Conservation (phyloP, 2,113 vertebrate species). For the Cyprinodon tularosa region DNA sequence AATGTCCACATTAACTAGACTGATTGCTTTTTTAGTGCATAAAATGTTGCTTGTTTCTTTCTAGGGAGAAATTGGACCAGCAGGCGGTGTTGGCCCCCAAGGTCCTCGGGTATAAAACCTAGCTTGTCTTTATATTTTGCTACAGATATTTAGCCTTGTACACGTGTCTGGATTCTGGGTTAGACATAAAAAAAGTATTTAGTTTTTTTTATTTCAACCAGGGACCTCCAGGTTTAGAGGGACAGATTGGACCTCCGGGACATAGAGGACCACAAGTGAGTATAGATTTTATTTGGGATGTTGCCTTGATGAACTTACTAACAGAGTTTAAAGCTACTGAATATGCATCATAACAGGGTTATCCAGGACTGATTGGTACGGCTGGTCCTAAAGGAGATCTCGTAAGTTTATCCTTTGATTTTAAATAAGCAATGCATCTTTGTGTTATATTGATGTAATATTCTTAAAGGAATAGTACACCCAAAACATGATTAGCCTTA, state of each 20-base stretch:
- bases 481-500: too few relatives aligned
- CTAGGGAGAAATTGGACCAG: conserved; percentile 85
- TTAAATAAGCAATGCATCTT: not conserved
- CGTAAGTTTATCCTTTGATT: conserved; percentile 70
- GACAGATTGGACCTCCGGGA: conserved; percentile 80
- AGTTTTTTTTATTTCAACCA: conserved; percentile 52
- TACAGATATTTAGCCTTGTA: conserved; percentile 2
- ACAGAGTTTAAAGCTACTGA: conserved; percentile 1
- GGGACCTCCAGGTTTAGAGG: conserved; percentile 86
- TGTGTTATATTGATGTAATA: not conserved
- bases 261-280: conserved; percentile 82
- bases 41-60: conserved; percentile 34
- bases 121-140: not conserved
- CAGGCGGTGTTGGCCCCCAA: conserved; percentile 74
- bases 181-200: conserved; percentile 6
- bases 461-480: not conserved
- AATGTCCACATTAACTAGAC: not conserved
- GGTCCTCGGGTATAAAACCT: conserved; percentile 81
- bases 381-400: conserved; percentile 84
- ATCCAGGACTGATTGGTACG: conserved; percentile 74
- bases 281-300: not conserved
- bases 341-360: conserved; percentile 76
- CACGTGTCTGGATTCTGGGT: conserved; percentile 27
- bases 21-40: not conserved
- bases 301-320: conserved; percentile 1